Conservation (phyloP, 1,140 invertebrate species). For the Phthorimaea operculella region DNA sequence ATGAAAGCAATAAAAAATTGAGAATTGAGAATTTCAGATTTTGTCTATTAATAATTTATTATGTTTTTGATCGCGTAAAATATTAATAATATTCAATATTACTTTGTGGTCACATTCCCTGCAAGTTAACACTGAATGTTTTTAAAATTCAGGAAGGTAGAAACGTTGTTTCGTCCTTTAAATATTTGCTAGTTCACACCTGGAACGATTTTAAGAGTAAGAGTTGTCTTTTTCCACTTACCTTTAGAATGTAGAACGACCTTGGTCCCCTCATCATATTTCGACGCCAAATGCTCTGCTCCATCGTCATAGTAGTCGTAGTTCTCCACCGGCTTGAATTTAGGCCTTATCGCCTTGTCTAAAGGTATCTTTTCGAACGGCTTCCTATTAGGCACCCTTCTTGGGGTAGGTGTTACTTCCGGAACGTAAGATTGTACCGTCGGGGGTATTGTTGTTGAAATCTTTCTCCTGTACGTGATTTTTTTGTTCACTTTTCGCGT, state of each 20-base stretch:
- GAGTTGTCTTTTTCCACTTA: no score
- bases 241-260: conserved; percentile 69
- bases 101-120: no score
- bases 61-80: no score
- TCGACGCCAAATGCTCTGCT: conserved; percentile 67
- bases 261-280: conserved; percentile 69
- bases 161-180: no score
- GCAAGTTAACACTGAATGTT: no score
- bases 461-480: conserved; percentile 37
- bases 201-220: no score
- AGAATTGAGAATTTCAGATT: no score
- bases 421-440: conserved; percentile 13
- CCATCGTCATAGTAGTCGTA: conserved; percentile 79
- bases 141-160: no score
- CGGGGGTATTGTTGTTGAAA: conserved; percentile 41
- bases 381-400: conserved; percentile 33
- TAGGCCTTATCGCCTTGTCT: conserved; percentile 30
- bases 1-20: no score
- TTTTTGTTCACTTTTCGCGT: conserved; percentile 32
- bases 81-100: no score
- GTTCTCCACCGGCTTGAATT: conserved; percentile 61
- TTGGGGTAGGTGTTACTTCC: conserved; percentile 23
- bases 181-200: no score
- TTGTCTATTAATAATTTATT: no score
- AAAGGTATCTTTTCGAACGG: conserved; percentile 43